Base-by-base conservation (phyloP, 2,797 vertebrate genomes). In the Pachyuromys duprasi region DNA sequence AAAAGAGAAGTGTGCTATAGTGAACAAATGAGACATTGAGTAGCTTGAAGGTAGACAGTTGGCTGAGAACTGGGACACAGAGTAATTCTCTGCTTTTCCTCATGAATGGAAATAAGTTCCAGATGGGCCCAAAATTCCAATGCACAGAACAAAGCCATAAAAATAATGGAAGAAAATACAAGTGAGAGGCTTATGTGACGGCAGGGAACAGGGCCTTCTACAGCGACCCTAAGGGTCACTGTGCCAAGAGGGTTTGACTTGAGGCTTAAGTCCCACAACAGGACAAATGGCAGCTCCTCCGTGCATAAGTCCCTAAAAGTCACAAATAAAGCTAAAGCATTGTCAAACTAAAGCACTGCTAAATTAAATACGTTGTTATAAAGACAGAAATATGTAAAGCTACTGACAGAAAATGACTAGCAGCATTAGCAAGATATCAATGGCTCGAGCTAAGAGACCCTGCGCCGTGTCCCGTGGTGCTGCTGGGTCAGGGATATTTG, bases 261-360 rank as follows among this genome's bases (percentile, higher is more conserved):
- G 33, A 22, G 4, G 4, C 7, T 24, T 4, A 0, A 76, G 49
- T 4, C 33, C 42, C 28, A 65, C 33, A 31, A 2, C 18, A 5
- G 45, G 7, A 1, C 2, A 33, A 33, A 4, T 3, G 3, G 8
- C 0, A 2, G 24, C n/a, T 39, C 3, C 1, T 4, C 0, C 9
- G 11, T 33, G 8, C 7, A 5, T 11, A 49, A 82, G 31, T 28
- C n/a, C 24, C 49, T 13, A 15, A n/a, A 86, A 69, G 81, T 13
- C 20, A 5, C 6, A 26, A 36, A 33, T 5, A 33, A 53, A 45
- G 18, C 6, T 45, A 70, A 24, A n/a, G 8, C 28, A 3, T 3
- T 42, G 53, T 33, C 62, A 12, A 36, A 33, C n/a, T 31, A 65
- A 28, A 42, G 8, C 28, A 3, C 3, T 42, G 53, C 28, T 65